These are phyloP conservation scores for Calidris pugnax DNA, from an alignment of 2,113 vertebrate genomes.

Conservation along the genomic window DNA sequence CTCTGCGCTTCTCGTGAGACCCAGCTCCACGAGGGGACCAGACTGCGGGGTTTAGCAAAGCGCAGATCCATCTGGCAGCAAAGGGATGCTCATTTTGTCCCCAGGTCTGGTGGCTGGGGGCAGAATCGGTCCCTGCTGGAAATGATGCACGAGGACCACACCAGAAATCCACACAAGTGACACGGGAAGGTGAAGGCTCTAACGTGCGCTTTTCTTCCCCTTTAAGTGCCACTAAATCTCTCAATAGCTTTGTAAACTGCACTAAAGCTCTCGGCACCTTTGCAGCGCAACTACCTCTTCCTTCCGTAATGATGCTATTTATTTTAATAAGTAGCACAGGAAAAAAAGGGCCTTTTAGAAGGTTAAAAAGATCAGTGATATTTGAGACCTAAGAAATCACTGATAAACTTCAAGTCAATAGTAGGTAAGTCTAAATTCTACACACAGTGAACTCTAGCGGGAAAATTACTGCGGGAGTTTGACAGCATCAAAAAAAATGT, in stretches of 20 bases:
- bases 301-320: slow-evolving; percentile 60
- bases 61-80: neutral
- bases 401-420: slow-evolving; percentile 66
- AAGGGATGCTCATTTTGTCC: neutral
- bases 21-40: rapidly evolving
- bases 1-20: neutral
- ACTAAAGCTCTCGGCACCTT: slow-evolving; percentile 47
- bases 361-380: slow-evolving; percentile 66
- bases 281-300: slow-evolving; percentile 2
- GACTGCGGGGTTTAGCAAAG: neutral
- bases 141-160: neutral
- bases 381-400: slow-evolving; percentile 64
- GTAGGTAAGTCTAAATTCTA: slow-evolving; percentile 64
- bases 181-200: neutral
- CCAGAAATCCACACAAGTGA: neutral
- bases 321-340: slow-evolving; percentile 55
- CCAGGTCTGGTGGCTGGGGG: neutral
- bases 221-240: slow-evolving; percentile 10
- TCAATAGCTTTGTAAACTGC: slow-evolving; percentile 49
- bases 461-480: slow-evolving; percentile 25
- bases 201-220: neutral
- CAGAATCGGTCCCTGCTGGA: neutral
- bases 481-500: slow-evolving; percentile 24
- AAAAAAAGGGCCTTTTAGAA: slow-evolving; percentile 35
- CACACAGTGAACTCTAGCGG: slow-evolving; percentile 35